Evolutionary conservation across 1,140 invertebrate genomes (phyloP).

Genomic region (Pseudomyrmex dendroicus): DNA sequence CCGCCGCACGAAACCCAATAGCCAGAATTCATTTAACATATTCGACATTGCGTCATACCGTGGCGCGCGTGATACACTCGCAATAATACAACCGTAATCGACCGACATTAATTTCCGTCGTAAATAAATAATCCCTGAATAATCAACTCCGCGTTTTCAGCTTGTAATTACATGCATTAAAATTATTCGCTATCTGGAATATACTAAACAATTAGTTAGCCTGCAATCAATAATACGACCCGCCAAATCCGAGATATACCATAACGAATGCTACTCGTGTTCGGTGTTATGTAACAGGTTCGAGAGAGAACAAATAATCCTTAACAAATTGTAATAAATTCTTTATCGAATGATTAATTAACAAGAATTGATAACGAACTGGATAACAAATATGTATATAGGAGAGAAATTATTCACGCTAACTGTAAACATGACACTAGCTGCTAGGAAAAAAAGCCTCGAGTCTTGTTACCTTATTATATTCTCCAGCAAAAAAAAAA

Average conservation of each 20-base stretch:
- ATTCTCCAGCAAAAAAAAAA: no score
- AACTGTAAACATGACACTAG: no score
- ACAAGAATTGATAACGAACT: not conserved
- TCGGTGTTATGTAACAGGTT: constrained; percentile 18
- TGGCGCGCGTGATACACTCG: constrained; percentile 24
- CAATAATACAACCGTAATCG: constrained; percentile 55
- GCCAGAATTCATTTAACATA: constrained; percentile 54
- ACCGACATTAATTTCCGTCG: constrained; percentile 57
- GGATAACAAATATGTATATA: not conserved
- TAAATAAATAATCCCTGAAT: constrained; percentile 60
- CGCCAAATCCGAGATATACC: constrained; percentile 30
- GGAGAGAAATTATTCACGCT: not conserved
- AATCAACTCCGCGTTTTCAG: constrained; percentile 57
- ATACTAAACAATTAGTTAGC: constrained; percentile 57
- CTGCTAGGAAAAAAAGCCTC: no score
- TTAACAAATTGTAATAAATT: constrained; percentile 23
- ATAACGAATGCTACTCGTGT: constrained; percentile 51
- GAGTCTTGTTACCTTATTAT: no score
- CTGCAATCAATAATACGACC: constrained; percentile 37
- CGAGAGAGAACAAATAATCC: constrained; percentile 19
- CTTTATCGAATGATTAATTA: not conserved
- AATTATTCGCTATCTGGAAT: constrained; percentile 56
- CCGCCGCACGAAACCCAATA: constrained; percentile 6
- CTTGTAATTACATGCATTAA: constrained; percentile 60
- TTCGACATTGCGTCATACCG: constrained; percentile 26